A percentile compares a stretch with the other conserved stretches of the same genome.
phyloP scores from a whole-genome alignment of 2,888 invertebrate species.

The Drosophila sordidula region DNA sequence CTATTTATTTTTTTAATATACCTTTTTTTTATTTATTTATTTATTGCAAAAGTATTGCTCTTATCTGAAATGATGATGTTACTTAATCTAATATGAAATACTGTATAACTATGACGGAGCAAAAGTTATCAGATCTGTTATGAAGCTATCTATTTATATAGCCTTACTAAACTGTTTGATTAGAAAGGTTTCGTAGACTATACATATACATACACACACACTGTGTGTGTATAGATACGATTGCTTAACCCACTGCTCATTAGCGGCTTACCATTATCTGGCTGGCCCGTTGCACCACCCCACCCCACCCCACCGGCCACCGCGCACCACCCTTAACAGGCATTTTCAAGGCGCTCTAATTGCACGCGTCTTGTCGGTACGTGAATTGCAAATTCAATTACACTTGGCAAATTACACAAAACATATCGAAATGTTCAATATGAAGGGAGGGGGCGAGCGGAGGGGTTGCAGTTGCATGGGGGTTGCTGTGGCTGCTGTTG shows the following conservation, averaged over 20 bases:
- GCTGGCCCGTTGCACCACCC: neutral
- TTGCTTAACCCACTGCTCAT: conserved; percentile 27
- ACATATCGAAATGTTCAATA: conserved; percentile 42
- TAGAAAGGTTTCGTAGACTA: neutral
- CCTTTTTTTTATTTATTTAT: neutral
- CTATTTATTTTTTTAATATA: neutral
- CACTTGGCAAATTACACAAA: conserved; percentile 58
- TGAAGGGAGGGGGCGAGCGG: neutral
- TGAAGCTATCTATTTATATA: conserved; percentile 13
- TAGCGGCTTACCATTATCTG: conserved; percentile 34
- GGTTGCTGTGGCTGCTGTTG: conserved; percentile 1
- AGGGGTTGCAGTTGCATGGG: neutral
- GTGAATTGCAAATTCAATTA: conserved; percentile 62
- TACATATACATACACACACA: neutral
- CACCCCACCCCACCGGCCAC: neutral
- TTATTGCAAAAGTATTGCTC: neutral
- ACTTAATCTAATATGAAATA: neutral
- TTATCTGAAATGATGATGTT: conserved; percentile 8
- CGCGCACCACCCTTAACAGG: neutral
- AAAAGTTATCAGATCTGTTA: conserved; percentile 9
- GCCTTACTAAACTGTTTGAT: conserved; percentile 2
- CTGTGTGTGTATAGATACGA: neutral
- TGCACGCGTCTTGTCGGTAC: conserved; percentile 46
- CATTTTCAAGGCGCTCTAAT: conserved; percentile 64
- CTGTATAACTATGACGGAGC: neutral